Evolutionary conservation across 37 sponge, comb jelly and placozoan species (phyloP), one percentile per base, ranked within the genome.

Genomic region (Chondrilla cf. caribensis): DNA sequence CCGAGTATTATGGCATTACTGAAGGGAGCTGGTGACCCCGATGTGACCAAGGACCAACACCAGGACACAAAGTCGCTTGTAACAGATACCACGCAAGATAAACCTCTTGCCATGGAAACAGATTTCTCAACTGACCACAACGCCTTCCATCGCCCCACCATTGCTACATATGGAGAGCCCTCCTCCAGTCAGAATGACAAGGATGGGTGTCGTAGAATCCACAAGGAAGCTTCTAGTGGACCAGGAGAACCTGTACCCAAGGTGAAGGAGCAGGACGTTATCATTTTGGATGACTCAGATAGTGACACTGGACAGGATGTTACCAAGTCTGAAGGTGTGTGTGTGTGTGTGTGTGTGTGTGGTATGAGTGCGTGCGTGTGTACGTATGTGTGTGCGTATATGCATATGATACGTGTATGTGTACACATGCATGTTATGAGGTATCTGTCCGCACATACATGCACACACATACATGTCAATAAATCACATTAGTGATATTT

Each of bases 251-350:
- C n/a, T 7, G 54, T 0, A 32, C 32, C 54, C 15, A n/a, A 19
- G 31, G 54, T 26, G 0, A 38, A 24, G 11, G 60, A 43, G n/a
- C 47, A 60, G 36, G 55, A 33, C 14, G 75, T 44, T 0, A 14
- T 37, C 54, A 83, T 87, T 2, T 38, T 87, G 22, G 83, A 78
- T 58, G 84, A 82, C 24, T 64, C 65, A 43, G 88, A 66, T 17
- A 72, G 78, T 38, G 78, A 58, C 3, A 43, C 76, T 24, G 77
- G 78, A 54, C 41, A 75, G 44, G 73, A 81, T 21, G 18, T 29
- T 42, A 38, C 58, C 2, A 37, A 57, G 24, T n/a, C 42, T 17
- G 22, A 21, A 3, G 38, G 59, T 80, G 60, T 28, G 81, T 80
- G 59, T 58, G 81, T 80, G 81, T 11, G 81, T 11, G 81, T 79